Conservation (phyloP, 2,888 invertebrate genomes). For the Orthosia gothica region DNA sequence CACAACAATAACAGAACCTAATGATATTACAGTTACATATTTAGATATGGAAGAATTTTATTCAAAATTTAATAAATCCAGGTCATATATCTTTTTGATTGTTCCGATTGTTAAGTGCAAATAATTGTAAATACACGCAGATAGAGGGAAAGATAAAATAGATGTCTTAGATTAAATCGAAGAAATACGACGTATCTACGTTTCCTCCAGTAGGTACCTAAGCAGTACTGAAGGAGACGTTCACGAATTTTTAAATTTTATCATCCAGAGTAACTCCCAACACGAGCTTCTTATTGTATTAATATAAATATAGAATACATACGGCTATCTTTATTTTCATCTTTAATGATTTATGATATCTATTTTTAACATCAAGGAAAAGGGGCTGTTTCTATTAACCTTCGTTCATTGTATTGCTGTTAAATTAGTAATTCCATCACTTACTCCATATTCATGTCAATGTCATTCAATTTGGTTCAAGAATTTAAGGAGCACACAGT, state of each 20-base stretch:
- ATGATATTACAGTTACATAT: constrained; percentile 37
- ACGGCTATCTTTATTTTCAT: neutral
- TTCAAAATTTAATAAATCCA: constrained; percentile 41
- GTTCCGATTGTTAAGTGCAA: constrained; percentile 61
- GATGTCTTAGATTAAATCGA: constrained; percentile 44
- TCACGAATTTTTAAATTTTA: neutral
- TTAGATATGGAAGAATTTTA: constrained; percentile 43
- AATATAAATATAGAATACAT: neutral
- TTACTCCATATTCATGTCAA: constrained; percentile 77
- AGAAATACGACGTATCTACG: constrained; percentile 23
- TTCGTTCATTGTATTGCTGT: constrained; percentile 72
- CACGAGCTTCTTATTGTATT: neutral
- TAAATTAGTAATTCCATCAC: constrained; percentile 80
- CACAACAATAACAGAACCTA: constrained; percentile 28
- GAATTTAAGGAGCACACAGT: constrained; percentile 64
- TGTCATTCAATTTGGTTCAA: constrained; percentile 73
- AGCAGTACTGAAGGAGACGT: neutral
- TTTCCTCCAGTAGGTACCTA: constrained; percentile 20
- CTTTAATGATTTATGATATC: constrained; percentile 47
- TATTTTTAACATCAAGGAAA: constrained; percentile 51
- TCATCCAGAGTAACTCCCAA: neutral
- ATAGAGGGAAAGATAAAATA: constrained; percentile 28
- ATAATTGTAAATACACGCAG: constrained; percentile 50
- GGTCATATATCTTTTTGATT: constrained; percentile 55
- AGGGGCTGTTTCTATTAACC: constrained; percentile 74